phyloP scores from a whole-genome alignment of 2,113 vertebrate species.

The Austrofundulus limnaeus region DNA sequence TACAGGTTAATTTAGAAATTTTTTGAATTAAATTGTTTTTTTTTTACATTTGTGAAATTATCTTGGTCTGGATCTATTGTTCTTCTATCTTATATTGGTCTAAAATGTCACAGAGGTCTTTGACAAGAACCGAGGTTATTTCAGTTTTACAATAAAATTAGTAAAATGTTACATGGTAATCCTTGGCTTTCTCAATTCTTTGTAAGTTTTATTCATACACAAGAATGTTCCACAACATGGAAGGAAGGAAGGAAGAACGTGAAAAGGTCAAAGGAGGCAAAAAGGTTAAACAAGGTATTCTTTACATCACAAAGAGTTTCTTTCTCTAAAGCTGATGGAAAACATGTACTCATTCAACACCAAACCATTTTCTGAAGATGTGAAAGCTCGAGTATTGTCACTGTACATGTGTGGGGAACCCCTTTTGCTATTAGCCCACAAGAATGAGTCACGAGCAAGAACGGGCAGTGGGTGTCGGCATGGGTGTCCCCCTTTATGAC shows the following conservation, averaged over 20 bases:
- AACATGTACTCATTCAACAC: slow-evolving; percentile 36
- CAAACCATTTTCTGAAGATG: slow-evolving; percentile 32
- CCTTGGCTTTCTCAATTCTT: neutral
- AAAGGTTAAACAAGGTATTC: slow-evolving; percentile 54
- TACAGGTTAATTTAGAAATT: too few species aligned
- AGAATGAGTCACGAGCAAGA: slow-evolving; percentile 71
- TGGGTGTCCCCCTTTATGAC: slow-evolving; percentile 75
- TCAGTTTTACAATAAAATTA: neutral
- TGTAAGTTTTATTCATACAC: slow-evolving; percentile 19
- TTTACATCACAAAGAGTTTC: slow-evolving; percentile 28
- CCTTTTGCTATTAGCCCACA: slow-evolving; percentile 37
- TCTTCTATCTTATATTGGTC: neutral
- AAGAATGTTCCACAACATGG: neutral
- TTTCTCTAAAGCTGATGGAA: slow-evolving; percentile 51
- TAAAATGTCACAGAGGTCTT: neutral
- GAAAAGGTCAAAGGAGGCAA: slow-evolving; percentile 25
- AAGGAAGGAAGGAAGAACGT: neutral
- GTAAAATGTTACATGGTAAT: neutral
- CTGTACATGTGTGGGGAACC: slow-evolving; percentile 56
- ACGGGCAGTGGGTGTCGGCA: slow-evolving; percentile 54
- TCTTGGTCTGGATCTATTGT: neutral
- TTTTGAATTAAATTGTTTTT: too few species aligned
- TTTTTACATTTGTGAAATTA: neutral
- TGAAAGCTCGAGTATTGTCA: slow-evolving; percentile 51
- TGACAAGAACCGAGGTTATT: neutral